Evolutionary conservation across 1,140 invertebrate species (phyloP).

Genomic region (Pseudobourletiella spinata): DNA sequence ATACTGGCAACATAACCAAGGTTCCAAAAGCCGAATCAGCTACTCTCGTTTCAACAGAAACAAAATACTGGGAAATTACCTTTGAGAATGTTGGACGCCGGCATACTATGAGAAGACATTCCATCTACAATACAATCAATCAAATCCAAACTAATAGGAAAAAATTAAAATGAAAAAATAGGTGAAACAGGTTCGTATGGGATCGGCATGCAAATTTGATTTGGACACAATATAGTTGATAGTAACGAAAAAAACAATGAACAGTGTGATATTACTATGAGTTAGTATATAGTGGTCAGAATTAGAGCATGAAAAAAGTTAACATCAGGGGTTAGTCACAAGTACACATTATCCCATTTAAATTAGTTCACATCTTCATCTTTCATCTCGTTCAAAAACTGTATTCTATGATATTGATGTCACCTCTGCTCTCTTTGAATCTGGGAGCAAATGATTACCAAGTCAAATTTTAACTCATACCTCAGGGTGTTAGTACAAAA

Average conservation of each 20-base stretch:
- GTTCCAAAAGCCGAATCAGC: too few species aligned
- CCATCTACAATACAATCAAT: constrained; percentile 51
- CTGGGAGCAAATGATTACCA: too few species aligned
- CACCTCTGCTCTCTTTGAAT: too few species aligned
- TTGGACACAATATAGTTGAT: neutral
- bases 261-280: too few species aligned
- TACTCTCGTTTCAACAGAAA: constrained; percentile 14
- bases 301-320: neutral
- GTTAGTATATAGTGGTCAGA: too few species aligned
- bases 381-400: too few species aligned
- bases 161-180: constrained; percentile 13
- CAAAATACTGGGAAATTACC: constrained; percentile 46
- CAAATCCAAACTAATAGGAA: constrained; percentile 24
- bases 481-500: too few species aligned
- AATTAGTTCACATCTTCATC: too few species aligned
- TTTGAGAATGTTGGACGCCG: constrained; percentile 68
- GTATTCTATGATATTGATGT: too few species aligned
- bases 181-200: neutral
- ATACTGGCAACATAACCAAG: too few species aligned
- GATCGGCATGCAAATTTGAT: neutral
- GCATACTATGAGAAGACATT: constrained; percentile 59
- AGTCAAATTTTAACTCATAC: too few species aligned
- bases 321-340: neutral
- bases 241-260: neutral
- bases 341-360: too few species aligned